Base-by-base conservation (phyloP, 1,140 invertebrate genomes). In the Cheumatopsyche charites region DNA sequence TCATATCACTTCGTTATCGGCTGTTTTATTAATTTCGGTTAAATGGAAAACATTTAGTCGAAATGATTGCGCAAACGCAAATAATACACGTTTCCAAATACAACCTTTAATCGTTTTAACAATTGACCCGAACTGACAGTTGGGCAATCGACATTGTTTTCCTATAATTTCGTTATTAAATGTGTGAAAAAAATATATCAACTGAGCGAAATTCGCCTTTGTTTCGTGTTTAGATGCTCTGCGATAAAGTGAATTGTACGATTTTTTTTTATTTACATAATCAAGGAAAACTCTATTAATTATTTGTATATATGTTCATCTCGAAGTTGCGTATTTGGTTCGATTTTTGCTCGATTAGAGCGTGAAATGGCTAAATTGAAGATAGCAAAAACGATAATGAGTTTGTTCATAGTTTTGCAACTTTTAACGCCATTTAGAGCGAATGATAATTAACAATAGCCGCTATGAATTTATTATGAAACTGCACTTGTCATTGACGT, bases 181-280 rank as follows among this genome's bases (percentile, higher is more conserved):
- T 58, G 55, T 58, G 55, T 58, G 55, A 58, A 58, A 58, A 58
- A 58, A 58, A 58, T 52, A 45, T 45, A 52, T 52, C 47, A 52
- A 58, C 23, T 7, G 23, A n/a, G 23, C 17, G 23, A 58, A 58
- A 23, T 26, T 23, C 2, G 23, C 55, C 25, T 58, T 58, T 58
- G 55, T 58, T 58, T 13, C 29, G 29, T 36, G 3, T 36, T 36
- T 36, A 36, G 29, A 36, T 36, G 29, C 9, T 36, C 29, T 36
- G 29, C 29, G 29, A 36, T 36, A 36, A 36, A 4, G 29, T 36
- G 29, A 36, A 36, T 36, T 36, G 29, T 36, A 4, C 29, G 3
- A 9, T 4, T 36, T 36, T 36, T 36, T 36, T 36, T 4, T 36
- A 36, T 36, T 23, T 11, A 25, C 55, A 5, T 25, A 58, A 58